These are phyloP conservation scores for Tigriopus japonicus DNA, from an alignment of 1,140 invertebrate species.

Conservation along the genomic window DNA sequence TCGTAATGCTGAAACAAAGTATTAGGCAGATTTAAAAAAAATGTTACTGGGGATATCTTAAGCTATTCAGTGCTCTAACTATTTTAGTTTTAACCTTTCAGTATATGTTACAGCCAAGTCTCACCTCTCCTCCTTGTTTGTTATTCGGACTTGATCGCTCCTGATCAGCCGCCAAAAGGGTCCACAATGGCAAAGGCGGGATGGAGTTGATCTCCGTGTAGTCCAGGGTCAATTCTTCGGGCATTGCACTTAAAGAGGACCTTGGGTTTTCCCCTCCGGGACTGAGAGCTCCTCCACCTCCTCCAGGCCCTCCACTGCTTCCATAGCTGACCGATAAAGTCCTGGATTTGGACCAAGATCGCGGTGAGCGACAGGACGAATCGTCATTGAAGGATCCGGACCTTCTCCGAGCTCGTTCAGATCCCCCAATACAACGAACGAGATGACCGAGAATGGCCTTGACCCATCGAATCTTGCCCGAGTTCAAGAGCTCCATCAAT, in stretches of 20 bases:
- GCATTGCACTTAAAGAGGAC: constrained; percentile 39
- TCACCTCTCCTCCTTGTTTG: constrained; percentile 17
- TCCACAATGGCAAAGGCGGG: constrained; percentile 87
- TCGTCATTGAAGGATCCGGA: constrained; percentile 29
- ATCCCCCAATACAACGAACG: constrained; percentile 37
- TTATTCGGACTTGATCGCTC: constrained; percentile 35
- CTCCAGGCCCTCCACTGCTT: constrained; percentile 17
- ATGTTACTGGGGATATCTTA: background rate
- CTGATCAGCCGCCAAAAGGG: constrained; percentile 76
- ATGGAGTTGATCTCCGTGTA: constrained; percentile 92
- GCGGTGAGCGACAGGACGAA: constrained; percentile 32
- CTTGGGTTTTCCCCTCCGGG: constrained; percentile 29
- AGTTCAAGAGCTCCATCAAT: constrained; percentile 93
- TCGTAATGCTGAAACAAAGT: constrained; percentile 18
- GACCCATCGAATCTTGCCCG: constrained; percentile 90
- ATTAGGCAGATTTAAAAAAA: background rate
- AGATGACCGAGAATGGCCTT: constrained; percentile 94
- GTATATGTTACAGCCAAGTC: no score
- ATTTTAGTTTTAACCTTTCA: background rate
- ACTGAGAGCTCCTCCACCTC: constrained; percentile 10
- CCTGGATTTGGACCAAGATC: constrained; percentile 61
- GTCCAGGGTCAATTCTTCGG: constrained; percentile 70
- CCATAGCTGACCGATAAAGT: constrained; percentile 64
- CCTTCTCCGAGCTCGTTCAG: constrained; percentile 15
- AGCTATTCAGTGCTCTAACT: background rate